Percentiles rank a stretch among this genome's conserved stretches.
phyloP scores from a whole-genome alignment of 2,888 invertebrate species.

The Thereva unica region DNA sequence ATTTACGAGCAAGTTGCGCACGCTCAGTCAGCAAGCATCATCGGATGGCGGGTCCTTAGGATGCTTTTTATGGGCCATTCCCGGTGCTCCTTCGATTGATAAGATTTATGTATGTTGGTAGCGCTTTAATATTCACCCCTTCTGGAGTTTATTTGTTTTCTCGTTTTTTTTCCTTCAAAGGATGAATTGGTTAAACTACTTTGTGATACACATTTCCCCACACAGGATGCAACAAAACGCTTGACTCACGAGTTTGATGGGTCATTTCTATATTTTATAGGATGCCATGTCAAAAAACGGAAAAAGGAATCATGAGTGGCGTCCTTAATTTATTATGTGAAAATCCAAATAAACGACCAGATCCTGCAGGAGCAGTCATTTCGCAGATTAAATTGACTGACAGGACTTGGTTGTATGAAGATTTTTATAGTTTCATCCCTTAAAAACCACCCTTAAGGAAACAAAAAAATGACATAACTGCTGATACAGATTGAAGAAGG shows the following conservation, averaged over 20 bases:
- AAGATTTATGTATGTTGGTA: constrained; percentile 23
- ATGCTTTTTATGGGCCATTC: constrained; percentile 25
- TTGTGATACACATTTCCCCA: constrained; percentile 17
- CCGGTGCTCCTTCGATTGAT: constrained; percentile 26
- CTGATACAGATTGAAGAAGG: constrained; percentile 20
- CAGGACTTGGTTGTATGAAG: constrained; percentile 7
- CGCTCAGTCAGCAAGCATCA: constrained; percentile 4
- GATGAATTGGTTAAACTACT: constrained; percentile 23
- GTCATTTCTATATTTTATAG: constrained; percentile 26
- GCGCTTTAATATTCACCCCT: constrained; percentile 36
- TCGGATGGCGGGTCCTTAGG: constrained; percentile 9
- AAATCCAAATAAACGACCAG: constrained; percentile 27
- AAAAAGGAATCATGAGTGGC: constrained; percentile 12
- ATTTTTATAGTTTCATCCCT: constrained; percentile 28
- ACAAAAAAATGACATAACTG: constrained; percentile 16
- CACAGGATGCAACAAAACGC: neutral
- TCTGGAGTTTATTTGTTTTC: constrained; percentile 23
- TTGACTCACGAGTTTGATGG: constrained; percentile 14
- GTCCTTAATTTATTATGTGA: constrained; percentile 34
- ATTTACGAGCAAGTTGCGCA: constrained; percentile 26
- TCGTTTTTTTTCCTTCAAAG: constrained; percentile 17
- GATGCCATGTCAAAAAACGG: neutral
- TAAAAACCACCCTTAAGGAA: constrained; percentile 4
- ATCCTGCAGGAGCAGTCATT: constrained; percentile 21
- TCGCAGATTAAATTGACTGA: constrained; percentile 32